Evolutionary conservation across 1,140 invertebrate genomes (phyloP).

Genomic region (Ostrea denselamellosa): DNA sequence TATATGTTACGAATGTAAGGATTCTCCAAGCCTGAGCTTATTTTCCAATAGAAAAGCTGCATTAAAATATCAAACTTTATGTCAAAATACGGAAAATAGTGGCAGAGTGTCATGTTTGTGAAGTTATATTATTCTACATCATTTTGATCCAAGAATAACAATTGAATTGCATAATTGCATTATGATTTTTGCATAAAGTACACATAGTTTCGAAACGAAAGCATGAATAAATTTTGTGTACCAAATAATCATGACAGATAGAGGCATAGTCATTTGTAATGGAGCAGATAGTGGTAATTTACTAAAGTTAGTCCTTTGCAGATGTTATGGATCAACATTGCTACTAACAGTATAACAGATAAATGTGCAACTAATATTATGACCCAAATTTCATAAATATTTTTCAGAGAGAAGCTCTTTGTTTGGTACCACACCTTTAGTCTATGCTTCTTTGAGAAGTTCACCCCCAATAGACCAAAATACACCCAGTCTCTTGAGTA

Average conservation of each 20-base stretch:
- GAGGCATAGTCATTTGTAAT: background rate
- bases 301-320: background rate
- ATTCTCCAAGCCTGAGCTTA: no score
- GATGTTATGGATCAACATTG: background rate
- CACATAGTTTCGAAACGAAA: no score
- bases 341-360: background rate
- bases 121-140: no score
- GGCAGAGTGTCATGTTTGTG: no score
- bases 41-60: no score
- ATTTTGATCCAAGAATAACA: no score
- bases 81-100: no score
- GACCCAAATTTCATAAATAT: background rate
- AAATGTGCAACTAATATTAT: background rate
- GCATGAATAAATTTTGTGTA: no score
- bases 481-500: background rate
- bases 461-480: background rate
- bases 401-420: constrained; percentile 18
- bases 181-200: no score
- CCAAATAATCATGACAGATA: background rate
- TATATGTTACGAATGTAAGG: no score
- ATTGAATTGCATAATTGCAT: no score
- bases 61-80: no score
- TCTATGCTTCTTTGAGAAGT: background rate
- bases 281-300: background rate
- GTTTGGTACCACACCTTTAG: background rate